These are phyloP conservation scores for Blennius ocellaris DNA, from an alignment of 2,113 vertebrate genomes.

Conservation along the genomic window DNA sequence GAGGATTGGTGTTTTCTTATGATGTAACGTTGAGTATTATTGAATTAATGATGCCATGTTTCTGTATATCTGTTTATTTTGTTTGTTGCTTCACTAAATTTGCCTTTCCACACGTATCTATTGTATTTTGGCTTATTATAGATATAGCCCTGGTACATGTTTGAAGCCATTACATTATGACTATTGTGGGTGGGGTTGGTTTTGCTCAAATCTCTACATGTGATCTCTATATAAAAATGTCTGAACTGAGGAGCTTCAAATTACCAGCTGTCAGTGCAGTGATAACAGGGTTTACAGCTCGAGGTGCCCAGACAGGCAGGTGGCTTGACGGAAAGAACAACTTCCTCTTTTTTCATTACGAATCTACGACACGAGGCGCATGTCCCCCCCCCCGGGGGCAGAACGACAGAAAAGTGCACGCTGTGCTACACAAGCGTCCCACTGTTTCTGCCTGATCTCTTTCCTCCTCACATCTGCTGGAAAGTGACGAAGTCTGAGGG, in stretches of 20 bases:
- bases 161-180: too few species aligned
- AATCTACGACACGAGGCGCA: constrained; percentile 6
- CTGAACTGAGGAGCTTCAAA: constrained; percentile 5
- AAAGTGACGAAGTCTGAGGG: not conserved
- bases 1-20: too few species aligned
- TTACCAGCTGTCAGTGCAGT: not conserved
- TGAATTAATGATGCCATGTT: too few species aligned
- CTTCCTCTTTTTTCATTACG: constrained; percentile 1
- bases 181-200: too few species aligned
- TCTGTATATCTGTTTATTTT: too few species aligned
- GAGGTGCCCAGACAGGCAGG: not conserved
- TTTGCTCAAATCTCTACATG: not conserved
- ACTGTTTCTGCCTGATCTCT: not conserved
- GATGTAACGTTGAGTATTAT: too few species aligned
- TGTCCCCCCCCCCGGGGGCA: not conserved
- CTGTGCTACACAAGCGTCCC: not conserved
- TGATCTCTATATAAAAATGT: not conserved
- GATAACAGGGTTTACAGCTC: not conserved
- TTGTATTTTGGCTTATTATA: too few species aligned
- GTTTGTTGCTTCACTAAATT: too few species aligned
- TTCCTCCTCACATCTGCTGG: not conserved
- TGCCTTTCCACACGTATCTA: too few species aligned
- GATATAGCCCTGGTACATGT: too few species aligned
- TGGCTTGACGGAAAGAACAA: not conserved
- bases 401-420: not conserved